A percentile compares a stretch with the other conserved stretches of the same genome.
Conservation (phyloP, 2,888 invertebrate genomes). For the Thelaira solivaga region DNA sequence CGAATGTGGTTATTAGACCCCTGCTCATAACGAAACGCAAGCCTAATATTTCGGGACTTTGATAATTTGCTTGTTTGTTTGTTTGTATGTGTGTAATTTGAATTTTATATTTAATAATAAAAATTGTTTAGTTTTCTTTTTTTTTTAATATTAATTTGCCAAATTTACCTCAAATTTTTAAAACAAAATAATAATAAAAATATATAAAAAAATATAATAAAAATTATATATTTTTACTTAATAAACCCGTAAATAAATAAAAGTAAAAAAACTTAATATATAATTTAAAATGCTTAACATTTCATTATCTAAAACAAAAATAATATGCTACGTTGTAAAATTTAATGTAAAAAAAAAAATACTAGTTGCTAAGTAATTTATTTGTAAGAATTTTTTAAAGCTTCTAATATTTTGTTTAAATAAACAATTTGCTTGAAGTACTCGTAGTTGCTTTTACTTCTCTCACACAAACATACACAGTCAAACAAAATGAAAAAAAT, state of each 20-base stretch:
- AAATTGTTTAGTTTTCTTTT: slow-evolving; percentile 16
- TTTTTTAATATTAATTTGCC: slow-evolving; percentile 71
- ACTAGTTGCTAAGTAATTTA: slow-evolving; percentile 25
- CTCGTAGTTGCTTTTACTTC: no score
- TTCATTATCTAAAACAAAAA: background rate
- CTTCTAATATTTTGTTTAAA: no score
- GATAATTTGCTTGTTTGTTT: background rate
- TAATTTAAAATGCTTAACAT: background rate
- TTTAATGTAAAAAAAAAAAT: background rate
- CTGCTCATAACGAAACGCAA: background rate
- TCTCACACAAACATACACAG: no score
- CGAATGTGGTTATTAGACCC: no score
- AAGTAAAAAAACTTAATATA: slow-evolving; percentile 32
- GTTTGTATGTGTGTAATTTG: slow-evolving; percentile 14
- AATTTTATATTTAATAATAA: slow-evolving; percentile 56
- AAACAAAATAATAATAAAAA: slow-evolving; percentile 53
- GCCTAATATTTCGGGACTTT: background rate
- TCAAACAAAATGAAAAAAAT: no score
- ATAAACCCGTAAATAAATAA: slow-evolving; percentile 57
- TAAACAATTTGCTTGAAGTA: no score
- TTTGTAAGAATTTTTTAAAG: slow-evolving; percentile 20
- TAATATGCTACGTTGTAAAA: background rate
- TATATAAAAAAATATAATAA: slow-evolving; percentile 43
- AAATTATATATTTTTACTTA: slow-evolving; percentile 54
- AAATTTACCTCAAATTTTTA: slow-evolving; percentile 75